Evolutionary conservation across 2,113 vertebrate species (phyloP).

Genomic region (Mobula birostris): DNA sequence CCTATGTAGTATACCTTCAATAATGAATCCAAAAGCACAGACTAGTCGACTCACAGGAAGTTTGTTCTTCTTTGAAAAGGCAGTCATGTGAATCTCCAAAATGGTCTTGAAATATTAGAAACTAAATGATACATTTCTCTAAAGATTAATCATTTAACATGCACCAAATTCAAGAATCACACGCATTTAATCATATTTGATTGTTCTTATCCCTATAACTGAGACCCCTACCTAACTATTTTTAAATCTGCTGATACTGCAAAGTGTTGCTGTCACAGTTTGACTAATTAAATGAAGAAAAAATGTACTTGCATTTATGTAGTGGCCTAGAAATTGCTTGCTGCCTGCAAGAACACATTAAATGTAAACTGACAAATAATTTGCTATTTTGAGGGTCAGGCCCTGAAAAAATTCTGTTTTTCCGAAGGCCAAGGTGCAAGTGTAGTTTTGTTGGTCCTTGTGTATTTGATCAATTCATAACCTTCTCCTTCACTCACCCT

Average conservation of each 20-base stretch:
- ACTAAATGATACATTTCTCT: background rate
- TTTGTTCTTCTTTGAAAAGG: background rate
- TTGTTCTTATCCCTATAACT: background rate
- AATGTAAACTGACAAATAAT: too few relatives aligned
- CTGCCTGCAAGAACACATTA: too few relatives aligned
- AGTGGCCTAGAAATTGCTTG: too few relatives aligned
- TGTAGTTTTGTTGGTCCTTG: too few relatives aligned
- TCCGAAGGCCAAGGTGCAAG: too few relatives aligned
- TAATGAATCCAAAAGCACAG: background rate
- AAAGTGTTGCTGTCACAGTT: background rate
- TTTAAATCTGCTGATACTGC: background rate
- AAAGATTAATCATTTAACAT: background rate
- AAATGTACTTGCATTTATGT: background rate
- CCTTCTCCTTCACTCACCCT: too few relatives aligned
- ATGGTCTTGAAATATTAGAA: background rate
- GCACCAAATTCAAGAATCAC: background rate
- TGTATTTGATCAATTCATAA: too few relatives aligned
- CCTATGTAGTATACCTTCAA: background rate
- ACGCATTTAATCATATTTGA: slow-evolving; percentile 17
- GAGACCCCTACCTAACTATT: background rate
- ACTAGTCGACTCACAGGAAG: background rate
- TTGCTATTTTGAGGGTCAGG: too few relatives aligned
- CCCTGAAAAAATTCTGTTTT: too few relatives aligned
- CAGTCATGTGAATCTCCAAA: background rate
- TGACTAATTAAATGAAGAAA: background rate